Percentiles rank a stretch among this genome's conserved stretches.
phyloP scores from a whole-genome alignment of 2,113 vertebrate species.

The Prochilodus magdalenae region DNA sequence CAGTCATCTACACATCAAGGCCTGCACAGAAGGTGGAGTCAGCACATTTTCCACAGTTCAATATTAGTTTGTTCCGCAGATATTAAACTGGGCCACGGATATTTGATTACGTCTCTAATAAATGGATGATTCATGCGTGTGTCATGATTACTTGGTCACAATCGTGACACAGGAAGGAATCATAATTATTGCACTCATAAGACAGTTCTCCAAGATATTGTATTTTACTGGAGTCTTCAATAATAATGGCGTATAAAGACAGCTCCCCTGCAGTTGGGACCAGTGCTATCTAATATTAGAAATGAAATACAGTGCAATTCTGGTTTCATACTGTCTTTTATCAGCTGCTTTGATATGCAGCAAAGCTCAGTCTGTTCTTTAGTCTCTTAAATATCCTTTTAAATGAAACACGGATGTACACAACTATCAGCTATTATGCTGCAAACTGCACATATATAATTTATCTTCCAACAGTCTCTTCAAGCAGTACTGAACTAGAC shows the following conservation, averaged over 20 bases:
- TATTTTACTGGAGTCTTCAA: neutral
- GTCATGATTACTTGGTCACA: neutral
- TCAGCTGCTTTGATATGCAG: neutral
- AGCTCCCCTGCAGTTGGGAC: neutral
- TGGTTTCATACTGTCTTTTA: neutral
- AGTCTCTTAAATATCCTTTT: neutral
- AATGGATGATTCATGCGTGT: neutral
- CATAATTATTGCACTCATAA: neutral
- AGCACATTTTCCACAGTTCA: constrained; percentile 4
- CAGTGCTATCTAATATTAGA: neutral
- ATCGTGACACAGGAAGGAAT: neutral
- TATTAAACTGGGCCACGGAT: neutral
- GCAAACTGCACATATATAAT: too few species aligned
- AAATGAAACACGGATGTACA: too few species aligned
- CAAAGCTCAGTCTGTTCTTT: neutral
- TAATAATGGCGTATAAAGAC: neutral
- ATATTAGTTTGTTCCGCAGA: neutral
- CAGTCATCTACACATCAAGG: neutral
- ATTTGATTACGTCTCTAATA: neutral
- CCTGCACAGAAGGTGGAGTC: neutral
- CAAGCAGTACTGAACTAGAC: too few species aligned
- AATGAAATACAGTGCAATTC: constrained; percentile 7
- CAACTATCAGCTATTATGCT: too few species aligned
- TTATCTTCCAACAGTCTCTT: too few species aligned
- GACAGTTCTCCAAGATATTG: neutral